phyloP scores from a whole-genome alignment of 2,888 invertebrate species.

The Sinelater perroti region DNA sequence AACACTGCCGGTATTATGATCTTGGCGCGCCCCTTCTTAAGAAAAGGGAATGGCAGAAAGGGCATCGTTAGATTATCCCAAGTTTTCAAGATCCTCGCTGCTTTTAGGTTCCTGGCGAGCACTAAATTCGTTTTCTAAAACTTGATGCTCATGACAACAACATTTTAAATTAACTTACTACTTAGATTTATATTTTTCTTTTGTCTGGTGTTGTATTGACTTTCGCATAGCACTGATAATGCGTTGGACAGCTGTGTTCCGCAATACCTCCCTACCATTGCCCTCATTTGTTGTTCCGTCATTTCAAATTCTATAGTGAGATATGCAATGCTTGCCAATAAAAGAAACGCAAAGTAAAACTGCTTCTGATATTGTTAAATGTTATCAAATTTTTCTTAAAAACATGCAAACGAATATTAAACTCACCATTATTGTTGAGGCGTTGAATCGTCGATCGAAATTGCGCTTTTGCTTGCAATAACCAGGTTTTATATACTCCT shows the following conservation, averaged over 20 bases:
- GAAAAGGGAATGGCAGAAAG: background rate
- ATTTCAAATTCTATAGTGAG: slow-evolving; percentile 7
- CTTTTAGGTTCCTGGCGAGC: background rate
- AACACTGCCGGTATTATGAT: background rate
- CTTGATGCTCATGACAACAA: background rate
- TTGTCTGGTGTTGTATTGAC: background rate
- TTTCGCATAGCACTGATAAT: background rate
- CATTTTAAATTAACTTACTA: no score
- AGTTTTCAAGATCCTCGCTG: background rate
- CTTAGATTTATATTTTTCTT: background rate
- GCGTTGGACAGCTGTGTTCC: background rate
- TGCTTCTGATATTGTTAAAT: slow-evolving; percentile 19
- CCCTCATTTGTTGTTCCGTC: no score
- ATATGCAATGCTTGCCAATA: slow-evolving; percentile 15
- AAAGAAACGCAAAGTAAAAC: slow-evolving; percentile 13
- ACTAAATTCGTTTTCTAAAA: background rate
- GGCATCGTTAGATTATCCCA: background rate
- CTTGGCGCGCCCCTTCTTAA: background rate
- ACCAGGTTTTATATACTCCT: slow-evolving; percentile 4
- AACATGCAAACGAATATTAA: background rate
- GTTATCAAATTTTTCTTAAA: background rate
- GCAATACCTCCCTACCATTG: background rate
- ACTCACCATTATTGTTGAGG: background rate
- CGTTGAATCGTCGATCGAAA: background rate
- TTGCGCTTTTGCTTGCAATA: background rate